Percentiles rank a stretch among this genome's conserved stretches.
These are phyloP conservation scores for Oscheius sp. DNA, from an alignment of 2,888 invertebrate genomes.

Conservation along the genomic window DNA sequence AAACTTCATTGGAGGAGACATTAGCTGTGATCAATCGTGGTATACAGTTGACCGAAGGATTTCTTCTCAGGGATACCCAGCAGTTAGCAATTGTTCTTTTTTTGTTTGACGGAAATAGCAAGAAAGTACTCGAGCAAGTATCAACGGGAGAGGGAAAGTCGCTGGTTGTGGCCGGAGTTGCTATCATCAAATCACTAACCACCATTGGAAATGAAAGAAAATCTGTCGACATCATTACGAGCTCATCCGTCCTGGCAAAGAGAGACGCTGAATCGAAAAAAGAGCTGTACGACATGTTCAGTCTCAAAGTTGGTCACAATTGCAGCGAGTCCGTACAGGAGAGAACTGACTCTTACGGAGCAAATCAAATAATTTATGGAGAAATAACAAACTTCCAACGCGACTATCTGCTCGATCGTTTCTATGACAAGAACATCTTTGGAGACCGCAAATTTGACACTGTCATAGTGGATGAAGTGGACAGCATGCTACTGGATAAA, in stretches of 20 bases:
- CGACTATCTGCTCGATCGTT: constrained; percentile 71
- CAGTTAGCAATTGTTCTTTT: constrained; percentile 16
- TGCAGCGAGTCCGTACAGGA: constrained; percentile 54
- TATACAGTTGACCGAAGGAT: neutral
- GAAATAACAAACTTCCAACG: constrained; percentile 72
- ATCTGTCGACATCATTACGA: constrained; percentile 73
- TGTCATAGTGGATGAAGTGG: constrained; percentile 75
- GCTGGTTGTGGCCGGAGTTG: constrained; percentile 8
- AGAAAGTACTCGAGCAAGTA: constrained; percentile 10
- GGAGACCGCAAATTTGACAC: constrained; percentile 62
- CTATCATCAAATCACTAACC: constrained; percentile 4
- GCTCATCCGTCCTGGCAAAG: constrained; percentile 71
- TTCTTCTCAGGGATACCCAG: constrained; percentile 15
- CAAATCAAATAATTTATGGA: constrained; percentile 73
- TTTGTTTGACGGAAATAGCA: neutral
- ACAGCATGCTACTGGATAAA: constrained; percentile 75
- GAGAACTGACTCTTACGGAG: constrained; percentile 58
- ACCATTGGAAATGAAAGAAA: neutral
- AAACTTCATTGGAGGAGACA: neutral
- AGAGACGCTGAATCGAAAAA: constrained; percentile 66
- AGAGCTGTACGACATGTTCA: constrained; percentile 55
- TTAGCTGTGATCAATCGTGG: constrained; percentile 20
- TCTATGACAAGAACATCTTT: constrained; percentile 71
- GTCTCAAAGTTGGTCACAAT: constrained; percentile 68
- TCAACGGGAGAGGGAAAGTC: constrained; percentile 28